phyloP scores from a whole-genome alignment of 1,140 invertebrate species.

The Atta cephalotes region DNA sequence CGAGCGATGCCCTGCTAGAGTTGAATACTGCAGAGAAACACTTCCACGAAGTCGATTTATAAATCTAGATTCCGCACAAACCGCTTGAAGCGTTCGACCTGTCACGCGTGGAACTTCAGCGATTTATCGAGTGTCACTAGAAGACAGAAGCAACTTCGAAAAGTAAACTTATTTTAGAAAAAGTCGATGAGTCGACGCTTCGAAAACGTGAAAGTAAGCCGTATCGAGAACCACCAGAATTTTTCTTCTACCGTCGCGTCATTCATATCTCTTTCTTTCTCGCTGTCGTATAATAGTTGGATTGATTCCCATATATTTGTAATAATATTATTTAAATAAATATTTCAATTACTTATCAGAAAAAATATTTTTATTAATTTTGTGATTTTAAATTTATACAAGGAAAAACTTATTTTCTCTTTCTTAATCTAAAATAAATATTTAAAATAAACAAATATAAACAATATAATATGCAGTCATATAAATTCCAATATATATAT shows the following conservation, averaged over 20 bases:
- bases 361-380: neutral
- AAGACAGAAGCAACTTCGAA: conserved; percentile 50
- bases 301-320: neutral
- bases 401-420: neutral
- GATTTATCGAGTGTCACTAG: conserved; percentile 60
- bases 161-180: conserved; percentile 43
- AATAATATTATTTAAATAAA: conserved; percentile 9
- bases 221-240: neutral
- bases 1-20: conserved; percentile 42
- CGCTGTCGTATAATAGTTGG: neutral
- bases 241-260: neutral
- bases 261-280: neutral
- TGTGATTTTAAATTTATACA: neutral
- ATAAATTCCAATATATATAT: neutral
- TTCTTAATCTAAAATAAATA: neutral
- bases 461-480: neutral
- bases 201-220: conserved; percentile 19
- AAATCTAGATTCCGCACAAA: conserved; percentile 58
- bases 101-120: conserved; percentile 55
- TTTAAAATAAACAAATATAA: neutral
- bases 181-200: conserved; percentile 30
- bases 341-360: neutral
- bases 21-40: conserved; percentile 53
- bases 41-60: conserved; percentile 53
- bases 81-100: conserved; percentile 51